Conservation (phyloP, 2,888 invertebrate genomes). For the Acanthoscelides obtectus region DNA sequence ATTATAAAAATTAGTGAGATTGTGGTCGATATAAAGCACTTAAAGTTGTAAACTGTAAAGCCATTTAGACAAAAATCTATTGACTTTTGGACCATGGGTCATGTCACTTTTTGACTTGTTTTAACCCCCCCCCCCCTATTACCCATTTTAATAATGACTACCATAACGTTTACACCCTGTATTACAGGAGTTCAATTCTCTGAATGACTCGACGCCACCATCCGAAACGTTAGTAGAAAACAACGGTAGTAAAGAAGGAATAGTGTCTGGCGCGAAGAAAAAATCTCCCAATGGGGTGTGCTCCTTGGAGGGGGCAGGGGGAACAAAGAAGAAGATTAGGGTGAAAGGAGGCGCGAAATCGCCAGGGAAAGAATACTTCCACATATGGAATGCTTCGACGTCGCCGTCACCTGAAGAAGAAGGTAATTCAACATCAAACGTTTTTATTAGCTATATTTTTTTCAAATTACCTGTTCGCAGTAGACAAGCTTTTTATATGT, state of each 20-base stretch:
- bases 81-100: too few relatives aligned
- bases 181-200: not conserved
- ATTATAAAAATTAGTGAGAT: too few relatives aligned
- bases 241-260: conserved; percentile 27
- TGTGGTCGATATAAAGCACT: too few relatives aligned
- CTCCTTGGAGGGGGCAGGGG: conserved; percentile 51
- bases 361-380: conserved; percentile 62
- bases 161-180: too few relatives aligned
- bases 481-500: too few relatives aligned
- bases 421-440: conserved; percentile 18
- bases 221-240: conserved; percentile 41
- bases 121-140: too few relatives aligned
- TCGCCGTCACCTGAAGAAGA: conserved; percentile 34
- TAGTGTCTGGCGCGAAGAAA: conserved; percentile 41
- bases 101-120: too few relatives aligned
- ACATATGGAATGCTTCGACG: conserved; percentile 64
- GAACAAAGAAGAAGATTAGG: conserved; percentile 64
- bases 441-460: too few relatives aligned
- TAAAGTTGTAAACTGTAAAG: too few relatives aligned
- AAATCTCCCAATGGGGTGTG: conserved; percentile 40
- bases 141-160: too few relatives aligned
- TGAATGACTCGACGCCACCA: conserved; percentile 13
- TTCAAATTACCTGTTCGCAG: too few relatives aligned
- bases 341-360: conserved; percentile 52
- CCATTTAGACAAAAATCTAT: too few relatives aligned